Evolutionary conservation across 2,888 invertebrate genomes (phyloP), one percentile per base, ranked within the genome.

Genomic region (Tipula lateralis): DNA sequence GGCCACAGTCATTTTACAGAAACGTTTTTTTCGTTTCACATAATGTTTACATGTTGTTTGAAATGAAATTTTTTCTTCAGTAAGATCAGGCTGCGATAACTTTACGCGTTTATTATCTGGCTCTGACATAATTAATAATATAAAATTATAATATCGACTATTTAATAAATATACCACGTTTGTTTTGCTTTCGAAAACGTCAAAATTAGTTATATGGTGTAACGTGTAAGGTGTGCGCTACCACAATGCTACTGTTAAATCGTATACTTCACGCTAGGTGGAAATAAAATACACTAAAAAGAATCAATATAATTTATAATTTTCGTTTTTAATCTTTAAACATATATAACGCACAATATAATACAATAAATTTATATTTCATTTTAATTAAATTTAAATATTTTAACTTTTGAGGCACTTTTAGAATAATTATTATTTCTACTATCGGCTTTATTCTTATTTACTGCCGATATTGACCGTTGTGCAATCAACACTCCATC

Each of bases 1-100:
- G 86, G 92, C 93, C 4, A 94, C 93, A 0, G 93, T 92, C 95
- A 96, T 95, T 86, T 94, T 93, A 88, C 96, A 96, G 86, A 92
- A 92, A 1, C 96, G 92, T 87, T 94, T 94, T 87, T 96, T 96
- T 30, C 94, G 91, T 39, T 91, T 87, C 0, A 96, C 94, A 88
- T 93, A 95, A 89, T 91, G 92, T 85, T 92, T 92, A 87, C 94
- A 94, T 86, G 91, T 92, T 44, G 29, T 29, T 50, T 34, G 29
- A 84, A 50, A 84, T 44, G 29, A 3, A 50, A 84, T 82, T 82
- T 82, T 82, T n/a, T 82, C 82, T n/a, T 32, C n/a, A 5, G 82
- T 30, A 30, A 82, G 32, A 82, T 82, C 82, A 1, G 82, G 82
- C 30, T 82, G 82, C 5, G 82, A 7, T 30, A 82, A 82, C 30